These are phyloP conservation scores for Aegotheles bennettii DNA, from an alignment of 2,113 vertebrate species.

Conservation along the genomic window DNA sequence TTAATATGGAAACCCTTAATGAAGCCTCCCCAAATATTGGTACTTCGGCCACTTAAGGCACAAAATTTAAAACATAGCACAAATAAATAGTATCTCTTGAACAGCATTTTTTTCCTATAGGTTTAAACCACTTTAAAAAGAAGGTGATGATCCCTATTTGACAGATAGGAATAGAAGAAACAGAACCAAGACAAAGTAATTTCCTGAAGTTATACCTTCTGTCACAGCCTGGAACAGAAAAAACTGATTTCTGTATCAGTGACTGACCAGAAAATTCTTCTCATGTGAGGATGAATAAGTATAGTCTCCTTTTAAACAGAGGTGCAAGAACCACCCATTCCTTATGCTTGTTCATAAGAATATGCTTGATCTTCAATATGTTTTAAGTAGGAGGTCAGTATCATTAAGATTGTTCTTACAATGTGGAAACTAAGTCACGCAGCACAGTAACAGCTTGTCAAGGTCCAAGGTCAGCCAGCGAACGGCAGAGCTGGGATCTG, in stretches of 20 bases:
- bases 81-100: not conserved
- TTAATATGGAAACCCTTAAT: not conserved
- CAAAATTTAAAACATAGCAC: not conserved
- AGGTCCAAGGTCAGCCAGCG: not conserved
- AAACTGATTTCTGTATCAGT: not conserved
- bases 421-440: not conserved
- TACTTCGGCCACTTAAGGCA: not conserved
- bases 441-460: not conserved
- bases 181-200: not conserved
- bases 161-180: not conserved
- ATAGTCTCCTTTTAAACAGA: not conserved
- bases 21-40: not conserved
- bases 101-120: not conserved
- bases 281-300: not conserved
- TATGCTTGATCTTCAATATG: fast-evolving
- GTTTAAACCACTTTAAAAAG: not conserved
- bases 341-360: not conserved
- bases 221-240: not conserved
- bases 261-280: fast-evolving
- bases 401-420: not conserved
- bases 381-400: not conserved
- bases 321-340: not conserved
- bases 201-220: not conserved
- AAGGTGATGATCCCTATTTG: not conserved
- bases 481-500: not conserved